Evolutionary conservation across 2,888 invertebrate genomes (phyloP), one percentile per base, ranked within the genome.

Genomic region (Zhengitettix transpicula): DNA sequence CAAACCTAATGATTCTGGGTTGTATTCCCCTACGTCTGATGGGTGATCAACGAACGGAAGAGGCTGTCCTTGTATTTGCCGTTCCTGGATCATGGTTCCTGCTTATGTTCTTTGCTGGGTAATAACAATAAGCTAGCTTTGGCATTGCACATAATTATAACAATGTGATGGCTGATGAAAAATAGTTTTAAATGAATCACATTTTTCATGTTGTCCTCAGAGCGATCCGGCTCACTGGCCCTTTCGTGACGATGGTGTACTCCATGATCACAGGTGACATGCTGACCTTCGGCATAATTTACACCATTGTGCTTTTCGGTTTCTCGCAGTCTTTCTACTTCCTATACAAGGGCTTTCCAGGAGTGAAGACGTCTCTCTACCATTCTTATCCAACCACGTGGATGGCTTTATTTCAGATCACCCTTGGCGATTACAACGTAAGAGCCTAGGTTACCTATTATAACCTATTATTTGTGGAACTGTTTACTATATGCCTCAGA

Each of bases 201-300:
- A 7, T 28, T 28, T 28, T 28, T 47, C 14, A 40, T 61, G 15
- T 44, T 58, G 9, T 56, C 69, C 73, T 7, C 75, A 96, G 96
- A 10, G 95, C 95, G 51, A 87, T 94, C 42, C 85, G 89, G 61
- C 76, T 99, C 68, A 99, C 97, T 0, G 99, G 99, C 53, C 97
- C 98, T 0, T 99, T 98, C 74, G 97, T 99, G 61, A 97, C 97
- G 12, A 98, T 99, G 96, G 94, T 99, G 67, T 98, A 95, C 79
- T 93, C 93, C 69, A 99, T 99, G 97, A 92, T 97, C 70, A 91
- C 91, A 0, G 97, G 98, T 55, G 99, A 99, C 77, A 93, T 99
- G 90, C 85, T 97, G 71, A 93, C 97, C 40, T 99, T 99, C 72
- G 93, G 92, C 64, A 95, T 98, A 66, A 99, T 99, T 72, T 98